Conservation (phyloP, 2,113 vertebrate species). For the Saccopteryx leptura region DNA sequence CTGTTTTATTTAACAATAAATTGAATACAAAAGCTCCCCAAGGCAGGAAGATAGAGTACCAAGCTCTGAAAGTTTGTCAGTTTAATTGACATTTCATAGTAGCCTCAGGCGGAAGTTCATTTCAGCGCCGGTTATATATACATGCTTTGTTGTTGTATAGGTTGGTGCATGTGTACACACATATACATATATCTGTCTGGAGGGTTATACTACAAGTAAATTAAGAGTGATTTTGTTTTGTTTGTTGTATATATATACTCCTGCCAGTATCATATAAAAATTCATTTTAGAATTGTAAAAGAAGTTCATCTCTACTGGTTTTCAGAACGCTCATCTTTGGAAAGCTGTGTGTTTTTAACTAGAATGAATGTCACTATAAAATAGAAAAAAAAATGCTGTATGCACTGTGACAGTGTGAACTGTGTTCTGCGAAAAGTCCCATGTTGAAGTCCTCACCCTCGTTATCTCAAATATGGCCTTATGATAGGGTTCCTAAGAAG, state of each 20-base stretch:
- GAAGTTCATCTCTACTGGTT: conserved; percentile 69
- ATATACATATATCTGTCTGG: conserved; percentile 47
- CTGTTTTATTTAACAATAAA: conserved; percentile 88
- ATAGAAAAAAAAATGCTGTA: neutral
- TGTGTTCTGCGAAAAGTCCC: neutral
- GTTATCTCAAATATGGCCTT: neutral
- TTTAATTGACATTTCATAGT: conserved; percentile 87
- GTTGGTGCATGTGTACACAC: neutral
- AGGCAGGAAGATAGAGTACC: conserved; percentile 84
- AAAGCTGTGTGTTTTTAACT: conserved; percentile 65
- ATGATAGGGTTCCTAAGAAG: neutral
- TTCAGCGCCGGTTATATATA: conserved; percentile 77
- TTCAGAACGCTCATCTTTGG: conserved; percentile 65
- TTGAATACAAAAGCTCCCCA: conserved; percentile 86
- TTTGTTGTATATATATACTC: conserved; percentile 74
- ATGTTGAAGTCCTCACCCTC: neutral
- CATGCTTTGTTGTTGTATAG: conserved; percentile 44
- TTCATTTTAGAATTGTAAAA: conserved; percentile 75
- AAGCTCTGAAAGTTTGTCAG: conserved; percentile 84
- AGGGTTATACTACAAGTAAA: conserved; percentile 78
- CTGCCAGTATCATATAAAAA: conserved; percentile 70
- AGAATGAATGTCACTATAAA: neutral
- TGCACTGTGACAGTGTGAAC: neutral
- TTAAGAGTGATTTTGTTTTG: conserved; percentile 78
- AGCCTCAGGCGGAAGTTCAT: conserved; percentile 84